Evolutionary conservation across 1,140 invertebrate species (phyloP).

Genomic region (Drosophila nigrodunni): DNA sequence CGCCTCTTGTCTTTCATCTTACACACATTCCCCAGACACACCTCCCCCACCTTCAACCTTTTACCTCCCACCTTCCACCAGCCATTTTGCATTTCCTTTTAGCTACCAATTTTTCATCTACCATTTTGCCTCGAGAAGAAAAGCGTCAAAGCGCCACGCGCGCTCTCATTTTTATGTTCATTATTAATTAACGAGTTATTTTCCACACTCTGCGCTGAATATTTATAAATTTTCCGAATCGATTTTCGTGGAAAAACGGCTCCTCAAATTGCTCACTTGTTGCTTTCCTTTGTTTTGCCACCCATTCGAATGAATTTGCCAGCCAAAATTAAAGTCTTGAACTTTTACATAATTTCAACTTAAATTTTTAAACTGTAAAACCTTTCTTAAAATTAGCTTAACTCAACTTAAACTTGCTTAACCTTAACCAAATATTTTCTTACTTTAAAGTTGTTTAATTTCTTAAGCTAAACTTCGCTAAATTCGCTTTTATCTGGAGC

Average conservation of each 20-base stretch:
- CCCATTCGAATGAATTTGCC: too few species aligned
- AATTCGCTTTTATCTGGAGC: too few species aligned
- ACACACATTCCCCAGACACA: constrained; percentile 8
- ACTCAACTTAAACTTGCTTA: too few species aligned
- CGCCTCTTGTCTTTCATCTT: neutral
- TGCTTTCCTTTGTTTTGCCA: constrained; percentile 6
- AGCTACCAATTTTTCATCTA: neutral
- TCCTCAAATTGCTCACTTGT: constrained; percentile 30
- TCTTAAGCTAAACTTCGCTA: too few species aligned
- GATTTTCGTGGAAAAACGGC: constrained; percentile 56
- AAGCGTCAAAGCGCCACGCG: constrained; percentile 52
- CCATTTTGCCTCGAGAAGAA: neutral
- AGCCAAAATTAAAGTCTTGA: too few species aligned
- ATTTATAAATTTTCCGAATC: constrained; percentile 77
- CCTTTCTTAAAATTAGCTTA: too few species aligned
- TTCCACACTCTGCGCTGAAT: constrained; percentile 67
- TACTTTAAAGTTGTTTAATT: too few species aligned
- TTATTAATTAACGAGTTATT: constrained; percentile 82
- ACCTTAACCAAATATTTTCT: too few species aligned
- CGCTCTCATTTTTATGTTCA: constrained; percentile 74
- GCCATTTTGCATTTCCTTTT: neutral
- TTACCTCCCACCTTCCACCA: neutral
- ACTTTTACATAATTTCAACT: too few species aligned
- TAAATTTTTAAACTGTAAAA: too few species aligned
- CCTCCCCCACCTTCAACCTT: neutral